Evolutionary conservation across 92 coral and sea anemone species (phyloP).

Genomic region (Chrysogorgia sp.): DNA sequence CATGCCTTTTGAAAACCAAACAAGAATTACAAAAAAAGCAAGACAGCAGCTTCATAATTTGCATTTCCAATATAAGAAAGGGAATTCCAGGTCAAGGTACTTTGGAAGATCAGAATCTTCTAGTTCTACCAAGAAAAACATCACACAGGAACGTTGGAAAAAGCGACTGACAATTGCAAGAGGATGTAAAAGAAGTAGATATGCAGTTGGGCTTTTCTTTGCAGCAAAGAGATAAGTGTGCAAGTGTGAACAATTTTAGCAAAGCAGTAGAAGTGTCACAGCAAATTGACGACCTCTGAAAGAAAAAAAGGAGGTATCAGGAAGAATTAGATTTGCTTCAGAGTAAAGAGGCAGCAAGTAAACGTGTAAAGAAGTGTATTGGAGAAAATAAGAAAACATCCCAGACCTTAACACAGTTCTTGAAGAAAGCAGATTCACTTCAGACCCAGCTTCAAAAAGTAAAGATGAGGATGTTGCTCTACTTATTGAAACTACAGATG

Average conservation of each 20-base stretch:
- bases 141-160: conserved; percentile 51
- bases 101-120: conserved; percentile 32
- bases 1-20: conserved; percentile 41
- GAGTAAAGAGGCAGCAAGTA: conserved; percentile 46
- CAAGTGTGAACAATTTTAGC: conserved; percentile 56
- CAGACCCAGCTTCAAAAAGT: conserved; percentile 9
- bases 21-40: conserved; percentile 25
- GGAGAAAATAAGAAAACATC: no score
- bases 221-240: conserved; percentile 51
- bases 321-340: conserved; percentile 27
- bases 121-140: conserved; percentile 31
- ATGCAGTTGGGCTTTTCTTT: conserved; percentile 49
- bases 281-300: conserved; percentile 62
- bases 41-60: conserved; percentile 22
- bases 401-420: conserved; percentile 33
- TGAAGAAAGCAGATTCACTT: conserved; percentile 27
- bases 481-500: conserved; percentile 6
- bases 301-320: conserved; percentile 46
- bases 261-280: conserved; percentile 63
- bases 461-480: conserved; percentile 20
- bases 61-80: conserved; percentile 46
- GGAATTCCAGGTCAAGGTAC: conserved; percentile 39
- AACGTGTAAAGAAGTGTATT: conserved; percentile 43
- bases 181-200: conserved; percentile 56
- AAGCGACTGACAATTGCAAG: conserved; percentile 55